A percentile compares a stretch with the other conserved stretches of the same genome.
phyloP scores from a whole-genome alignment of 1,140 invertebrate species.

The Chymomyza costata region DNA sequence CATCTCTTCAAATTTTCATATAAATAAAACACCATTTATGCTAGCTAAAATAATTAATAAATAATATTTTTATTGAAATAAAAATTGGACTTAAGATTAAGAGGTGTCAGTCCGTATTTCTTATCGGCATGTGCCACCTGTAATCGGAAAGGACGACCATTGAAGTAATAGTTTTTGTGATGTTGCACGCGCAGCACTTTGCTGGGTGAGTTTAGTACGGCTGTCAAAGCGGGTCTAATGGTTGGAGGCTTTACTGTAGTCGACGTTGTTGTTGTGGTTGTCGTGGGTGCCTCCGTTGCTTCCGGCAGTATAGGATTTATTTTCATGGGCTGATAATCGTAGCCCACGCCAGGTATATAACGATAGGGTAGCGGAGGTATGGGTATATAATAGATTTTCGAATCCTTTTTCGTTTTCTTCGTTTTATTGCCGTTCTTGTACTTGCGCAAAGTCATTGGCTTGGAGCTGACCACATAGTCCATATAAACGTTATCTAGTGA shows the following conservation, averaged over 20 bases:
- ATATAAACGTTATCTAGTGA: conserved; percentile 60
- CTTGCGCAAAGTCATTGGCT: conserved; percentile 57
- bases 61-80: conserved; percentile 74
- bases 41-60: conserved; percentile 62
- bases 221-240: background rate
- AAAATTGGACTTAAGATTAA: conserved; percentile 66
- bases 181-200: conserved; percentile 54
- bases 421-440: conserved; percentile 58
- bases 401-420: conserved; percentile 73
- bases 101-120: conserved; percentile 46
- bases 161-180: conserved; percentile 65
- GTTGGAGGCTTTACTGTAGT: conserved; percentile 5
- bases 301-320: conserved; percentile 54
- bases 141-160: conserved; percentile 64
- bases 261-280: conserved; percentile 6
- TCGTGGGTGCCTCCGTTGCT: conserved; percentile 9
- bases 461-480: conserved; percentile 66
- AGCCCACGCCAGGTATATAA: conserved; percentile 63
- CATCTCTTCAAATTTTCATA: conserved; percentile 15
- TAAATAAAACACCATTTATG: background rate
- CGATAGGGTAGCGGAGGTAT: conserved; percentile 69
- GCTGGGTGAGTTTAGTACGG: conserved; percentile 25
- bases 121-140: conserved; percentile 62
- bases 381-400: conserved; percentile 71
- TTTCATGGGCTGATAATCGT: conserved; percentile 70